phyloP scores from a whole-genome alignment of 2,888 invertebrate genomes.

The Metallyticus violacea region DNA sequence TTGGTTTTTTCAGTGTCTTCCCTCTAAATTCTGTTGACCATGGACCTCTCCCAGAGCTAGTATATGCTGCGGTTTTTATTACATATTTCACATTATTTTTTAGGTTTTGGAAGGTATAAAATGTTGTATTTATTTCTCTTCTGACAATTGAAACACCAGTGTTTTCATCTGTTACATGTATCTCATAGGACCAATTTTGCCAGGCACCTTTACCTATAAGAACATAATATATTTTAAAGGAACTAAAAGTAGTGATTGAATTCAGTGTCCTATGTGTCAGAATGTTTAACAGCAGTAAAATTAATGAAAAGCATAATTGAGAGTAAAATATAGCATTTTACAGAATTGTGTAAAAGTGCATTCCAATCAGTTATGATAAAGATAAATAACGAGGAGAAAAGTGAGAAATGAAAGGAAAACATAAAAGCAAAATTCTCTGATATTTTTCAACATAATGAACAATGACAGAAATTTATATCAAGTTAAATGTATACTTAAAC shows the following conservation, averaged over 20 bases:
- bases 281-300: too few relatives aligned
- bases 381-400: too few relatives aligned
- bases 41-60: conserved; percentile 71
- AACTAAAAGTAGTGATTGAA: background rate
- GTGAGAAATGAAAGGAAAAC: too few relatives aligned
- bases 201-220: conserved; percentile 58
- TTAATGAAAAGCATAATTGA: too few relatives aligned
- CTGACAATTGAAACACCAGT: conserved; percentile 47
- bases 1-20: conserved; percentile 40
- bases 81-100: conserved; percentile 72
- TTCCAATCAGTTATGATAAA: too few relatives aligned
- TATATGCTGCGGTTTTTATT: conserved; percentile 76
- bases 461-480: too few relatives aligned
- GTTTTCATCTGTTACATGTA: conserved; percentile 60
- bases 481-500: too few relatives aligned
- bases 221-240: background rate
- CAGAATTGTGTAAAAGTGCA: too few relatives aligned
- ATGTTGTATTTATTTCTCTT: conserved; percentile 56
- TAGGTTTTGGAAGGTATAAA: conserved; percentile 65
- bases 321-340: too few relatives aligned
- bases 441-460: too few relatives aligned
- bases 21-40: conserved; percentile 64
- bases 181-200: conserved; percentile 76
- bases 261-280: too few relatives aligned
- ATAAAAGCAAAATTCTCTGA: too few relatives aligned